Evolutionary conservation across 2,113 vertebrate species (phyloP).

Genomic region (Eulemur macaco): DNA sequence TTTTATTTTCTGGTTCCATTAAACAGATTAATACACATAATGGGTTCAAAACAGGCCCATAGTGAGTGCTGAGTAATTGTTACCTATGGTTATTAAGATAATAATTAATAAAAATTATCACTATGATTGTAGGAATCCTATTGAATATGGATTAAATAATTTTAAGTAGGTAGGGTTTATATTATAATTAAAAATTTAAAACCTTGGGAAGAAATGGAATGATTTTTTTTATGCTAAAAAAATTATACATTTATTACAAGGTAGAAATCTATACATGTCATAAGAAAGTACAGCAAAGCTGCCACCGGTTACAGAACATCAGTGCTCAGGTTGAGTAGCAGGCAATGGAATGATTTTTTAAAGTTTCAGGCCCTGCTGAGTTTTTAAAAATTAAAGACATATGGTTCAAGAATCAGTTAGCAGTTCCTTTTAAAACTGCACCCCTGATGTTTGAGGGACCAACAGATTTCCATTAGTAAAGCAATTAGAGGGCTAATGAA

Average conservation of each 20-base stretch:
- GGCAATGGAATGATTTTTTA: background rate
- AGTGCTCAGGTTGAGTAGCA: too few species aligned
- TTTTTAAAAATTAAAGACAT: conserved; percentile 55
- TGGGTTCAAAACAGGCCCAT: conserved; percentile 19
- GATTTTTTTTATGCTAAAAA: background rate
- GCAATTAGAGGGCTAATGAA: conserved; percentile 58
- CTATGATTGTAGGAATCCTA: background rate
- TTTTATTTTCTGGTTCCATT: conserved; percentile 47
- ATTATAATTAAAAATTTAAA: conserved; percentile 43
- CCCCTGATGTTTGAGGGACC: conserved; percentile 21
- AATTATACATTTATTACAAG: too few species aligned
- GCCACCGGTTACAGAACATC: too few species aligned
- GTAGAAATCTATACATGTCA: too few species aligned
- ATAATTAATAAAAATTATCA: conserved; percentile 7
- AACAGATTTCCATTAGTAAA: conserved; percentile 63
- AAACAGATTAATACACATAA: conserved; percentile 31
- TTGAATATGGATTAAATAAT: conserved; percentile 41
- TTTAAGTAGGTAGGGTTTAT: conserved; percentile 17
- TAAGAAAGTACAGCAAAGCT: too few species aligned
- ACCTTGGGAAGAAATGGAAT: background rate
- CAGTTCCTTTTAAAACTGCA: conserved; percentile 57
- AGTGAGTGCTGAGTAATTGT: background rate
- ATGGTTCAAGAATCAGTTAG: conserved; percentile 47
- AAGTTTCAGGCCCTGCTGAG: conserved; percentile 27
- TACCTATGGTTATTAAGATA: conserved; percentile 31